Percentiles rank a stretch among this genome's conserved stretches.
These are phyloP conservation scores for Pandemis heparana DNA, from an alignment of 2,888 invertebrate genomes.

Conservation along the genomic window DNA sequence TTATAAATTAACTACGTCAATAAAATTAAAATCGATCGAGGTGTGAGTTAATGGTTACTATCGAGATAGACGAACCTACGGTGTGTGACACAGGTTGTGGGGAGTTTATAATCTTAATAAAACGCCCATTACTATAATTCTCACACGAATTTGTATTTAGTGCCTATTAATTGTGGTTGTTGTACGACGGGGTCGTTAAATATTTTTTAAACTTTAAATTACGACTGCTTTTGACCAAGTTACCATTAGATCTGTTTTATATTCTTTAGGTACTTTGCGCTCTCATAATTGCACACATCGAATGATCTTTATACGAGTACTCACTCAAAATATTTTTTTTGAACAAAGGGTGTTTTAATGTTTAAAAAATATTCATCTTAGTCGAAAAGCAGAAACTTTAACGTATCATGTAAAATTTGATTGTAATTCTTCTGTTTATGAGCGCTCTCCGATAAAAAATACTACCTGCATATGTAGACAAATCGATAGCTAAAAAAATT, in stretches of 20 bases:
- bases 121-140: constrained; percentile 70
- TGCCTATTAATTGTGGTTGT: constrained; percentile 74
- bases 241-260: not conserved
- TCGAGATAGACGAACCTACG: constrained; percentile 55
- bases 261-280: too few relatives aligned
- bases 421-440: constrained; percentile 54
- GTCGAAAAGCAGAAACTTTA: constrained; percentile 36
- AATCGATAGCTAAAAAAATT: constrained; percentile 75
- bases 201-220: constrained; percentile 62
- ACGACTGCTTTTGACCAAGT: constrained; percentile 5
- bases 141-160: constrained; percentile 73
- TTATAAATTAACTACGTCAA: constrained; percentile 50
- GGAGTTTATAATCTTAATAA: constrained; percentile 72
- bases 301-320: not conserved
- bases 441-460: constrained; percentile 57
- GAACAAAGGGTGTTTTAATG: too few relatives aligned
- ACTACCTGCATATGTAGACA: constrained; percentile 68
- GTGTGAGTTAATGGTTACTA: constrained; percentile 54
- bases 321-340: too few relatives aligned
- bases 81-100: constrained; percentile 63
- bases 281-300: not conserved
- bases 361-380: constrained; percentile 10
- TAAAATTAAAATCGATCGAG: constrained; percentile 44
- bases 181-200: constrained; percentile 68
- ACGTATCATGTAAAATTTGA: constrained; percentile 49